A percentile compares a stretch with the other conserved stretches of the same genome.
Evolutionary conservation across 2,113 vertebrate genomes (phyloP).

Genomic region (Prietella phreatophila): DNA sequence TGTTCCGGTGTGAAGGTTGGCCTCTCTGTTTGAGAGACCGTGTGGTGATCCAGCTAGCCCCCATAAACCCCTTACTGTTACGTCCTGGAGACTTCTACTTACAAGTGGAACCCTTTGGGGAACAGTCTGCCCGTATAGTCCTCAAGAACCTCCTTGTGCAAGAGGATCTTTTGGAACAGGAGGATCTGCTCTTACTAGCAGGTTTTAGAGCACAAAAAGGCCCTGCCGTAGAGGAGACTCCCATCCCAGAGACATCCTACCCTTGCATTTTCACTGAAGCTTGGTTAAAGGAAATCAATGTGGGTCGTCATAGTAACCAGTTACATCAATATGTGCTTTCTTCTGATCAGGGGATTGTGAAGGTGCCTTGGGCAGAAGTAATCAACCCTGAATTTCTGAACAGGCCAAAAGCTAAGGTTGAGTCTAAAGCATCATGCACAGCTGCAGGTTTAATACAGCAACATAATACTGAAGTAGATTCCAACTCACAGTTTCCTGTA

Average conservation of each 20-base stretch:
- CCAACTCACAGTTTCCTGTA: slow-evolving; percentile 50
- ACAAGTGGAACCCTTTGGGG: slow-evolving; percentile 82
- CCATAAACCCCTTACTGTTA: slow-evolving; percentile 84
- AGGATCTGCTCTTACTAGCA: slow-evolving; percentile 39
- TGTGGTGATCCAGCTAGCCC: slow-evolving; percentile 85
- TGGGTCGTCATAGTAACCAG: slow-evolving; percentile 65
- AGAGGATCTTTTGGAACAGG: slow-evolving; percentile 66
- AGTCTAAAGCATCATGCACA: slow-evolving; percentile 35
- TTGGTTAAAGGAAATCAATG: slow-evolving; percentile 84
- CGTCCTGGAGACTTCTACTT: slow-evolving; percentile 92
- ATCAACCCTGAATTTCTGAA: slow-evolving; percentile 83
- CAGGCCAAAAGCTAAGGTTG: slow-evolving; percentile 62
- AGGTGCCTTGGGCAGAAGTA: slow-evolving; percentile 81
- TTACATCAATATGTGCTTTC: slow-evolving; percentile 84
- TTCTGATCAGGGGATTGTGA: slow-evolving; percentile 80
- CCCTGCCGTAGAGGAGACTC: slow-evolving; percentile 77
- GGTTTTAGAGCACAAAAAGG: slow-evolving; percentile 46
- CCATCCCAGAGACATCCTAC: slow-evolving; percentile 78
- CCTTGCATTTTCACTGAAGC: slow-evolving; percentile 82
- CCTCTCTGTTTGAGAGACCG: slow-evolving; percentile 86
- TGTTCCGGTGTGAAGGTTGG: slow-evolving; percentile 93
- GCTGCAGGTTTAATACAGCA: slow-evolving; percentile 18
- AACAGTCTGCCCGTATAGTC: slow-evolving; percentile 80
- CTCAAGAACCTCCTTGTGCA: slow-evolving; percentile 81
- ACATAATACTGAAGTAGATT: slow-evolving; percentile 36